Percentiles rank a stretch among this genome's conserved stretches.
Conservation (phyloP, 2,113 vertebrate genomes). For the Grallaria varia region DNA sequence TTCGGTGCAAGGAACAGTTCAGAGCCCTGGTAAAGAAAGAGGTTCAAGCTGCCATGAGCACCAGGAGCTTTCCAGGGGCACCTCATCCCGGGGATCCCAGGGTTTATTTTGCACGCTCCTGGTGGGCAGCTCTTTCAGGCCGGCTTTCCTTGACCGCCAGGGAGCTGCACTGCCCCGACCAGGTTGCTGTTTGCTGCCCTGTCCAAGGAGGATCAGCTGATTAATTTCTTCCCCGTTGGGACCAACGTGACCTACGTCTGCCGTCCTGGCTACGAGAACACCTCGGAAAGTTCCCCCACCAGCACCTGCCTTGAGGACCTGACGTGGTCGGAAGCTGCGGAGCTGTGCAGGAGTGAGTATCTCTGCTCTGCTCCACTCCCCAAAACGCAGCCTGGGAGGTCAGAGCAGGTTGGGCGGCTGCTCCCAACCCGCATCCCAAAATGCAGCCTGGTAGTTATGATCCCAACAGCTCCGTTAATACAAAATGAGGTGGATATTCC, state of each 20-base stretch:
- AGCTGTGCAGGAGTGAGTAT: constrained; percentile 62
- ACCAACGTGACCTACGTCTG: constrained; percentile 52
- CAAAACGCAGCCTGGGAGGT: accelerated
- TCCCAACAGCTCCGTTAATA: background rate
- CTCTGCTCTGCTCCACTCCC: background rate
- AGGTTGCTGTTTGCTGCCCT: constrained; percentile 3
- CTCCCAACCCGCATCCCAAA: background rate
- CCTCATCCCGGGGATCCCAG: accelerated
- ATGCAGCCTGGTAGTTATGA: accelerated
- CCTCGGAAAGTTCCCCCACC: background rate
- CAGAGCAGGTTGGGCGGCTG: background rate
- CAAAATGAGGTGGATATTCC: background rate
- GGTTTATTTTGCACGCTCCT: accelerated
- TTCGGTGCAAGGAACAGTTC: accelerated
- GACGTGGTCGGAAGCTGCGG: constrained; percentile 4
- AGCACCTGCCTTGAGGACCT: constrained; percentile 49
- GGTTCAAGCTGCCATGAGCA: accelerated
- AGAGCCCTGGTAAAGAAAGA: accelerated
- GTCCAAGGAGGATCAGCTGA: background rate
- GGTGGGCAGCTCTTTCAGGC: background rate
- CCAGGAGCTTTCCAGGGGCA: accelerated
- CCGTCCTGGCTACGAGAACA: constrained; percentile 47
- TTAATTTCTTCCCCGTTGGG: background rate
- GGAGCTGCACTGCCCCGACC: background rate
- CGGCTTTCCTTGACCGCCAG: background rate